Base-by-base conservation (phyloP, 1,140 invertebrate genomes). In the Asobara japonica region DNA sequence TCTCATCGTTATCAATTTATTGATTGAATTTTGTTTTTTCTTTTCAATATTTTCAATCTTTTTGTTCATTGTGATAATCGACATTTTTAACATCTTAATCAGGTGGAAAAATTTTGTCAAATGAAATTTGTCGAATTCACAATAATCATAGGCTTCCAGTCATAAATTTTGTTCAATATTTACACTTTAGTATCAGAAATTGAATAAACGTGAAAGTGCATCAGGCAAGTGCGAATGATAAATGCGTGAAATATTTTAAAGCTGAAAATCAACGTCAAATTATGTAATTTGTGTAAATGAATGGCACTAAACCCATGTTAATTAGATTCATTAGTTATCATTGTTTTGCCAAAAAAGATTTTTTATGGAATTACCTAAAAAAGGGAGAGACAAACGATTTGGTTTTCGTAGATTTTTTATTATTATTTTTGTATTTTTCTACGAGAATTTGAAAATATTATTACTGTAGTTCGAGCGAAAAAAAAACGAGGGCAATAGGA, bases 191-290 rank as follows among this genome's bases (percentile, higher is more conserved):
- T 29, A 62, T 2, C 60, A 36, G 61, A 69, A 56, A 38, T 33
- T 8, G n/a, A 38, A 38, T 38, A 38, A 45, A 45, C n/a, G 18
- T 16, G 41, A 13, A 45, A 45, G 18, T 45, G 13, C n/a, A 16
- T 16, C 41, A 69, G 62, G 22, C 51, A 29, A 65, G 69, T 68
- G 60, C 61, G 71, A 75, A 36, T 31, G 41, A 45, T 81, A 80
- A 83, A 78, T 82, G 80, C 84, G 81, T 86, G 83, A 84, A 85
- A 80, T 83, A 85, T 86, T 86, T 87, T 84, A 86, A n/a, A 33
- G 18, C 33, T 3, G 36, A 62, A 25, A 65, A 65, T 31, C 84
- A 74, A 81, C 77, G 6, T 33, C 7, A 80, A 81, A 41, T 65
- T 36, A 25, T 41, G 18, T 38, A 61, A 27, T 60, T 60, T n/a